Conservation (phyloP, 2,113 vertebrate genomes). For the Peromyscus leucopus region DNA sequence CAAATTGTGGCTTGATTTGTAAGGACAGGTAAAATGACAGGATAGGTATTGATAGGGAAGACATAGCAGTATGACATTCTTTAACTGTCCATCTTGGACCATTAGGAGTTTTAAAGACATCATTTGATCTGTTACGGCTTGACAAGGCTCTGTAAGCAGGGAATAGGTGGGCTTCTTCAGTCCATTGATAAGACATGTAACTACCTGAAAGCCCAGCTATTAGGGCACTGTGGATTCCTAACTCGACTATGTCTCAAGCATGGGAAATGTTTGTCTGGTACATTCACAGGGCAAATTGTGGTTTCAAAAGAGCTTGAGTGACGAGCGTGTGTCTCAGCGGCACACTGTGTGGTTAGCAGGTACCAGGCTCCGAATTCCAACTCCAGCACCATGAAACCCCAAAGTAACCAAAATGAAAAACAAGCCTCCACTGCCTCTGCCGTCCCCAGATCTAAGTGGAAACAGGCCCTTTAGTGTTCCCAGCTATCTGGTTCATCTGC, state of each 20-base stretch:
- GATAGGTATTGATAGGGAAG: constrained; percentile 65
- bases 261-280: neutral
- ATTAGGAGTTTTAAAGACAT: constrained; percentile 41
- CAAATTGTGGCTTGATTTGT: constrained; percentile 62
- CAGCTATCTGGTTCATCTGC: neutral
- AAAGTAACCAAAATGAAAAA: neutral
- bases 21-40: constrained; percentile 63
- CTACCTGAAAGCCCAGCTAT: neutral
- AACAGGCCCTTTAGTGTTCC: neutral
- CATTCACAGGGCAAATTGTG: neutral
- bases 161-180: neutral
- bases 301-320: neutral
- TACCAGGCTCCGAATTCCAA: neutral
- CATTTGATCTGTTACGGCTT: constrained; percentile 39
- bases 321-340: neutral
- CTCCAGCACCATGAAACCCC: neutral
- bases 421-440: neutral
- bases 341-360: neutral
- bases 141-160: constrained; percentile 48
- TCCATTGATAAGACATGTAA: neutral
- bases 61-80: neutral
- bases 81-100: constrained; percentile 59
- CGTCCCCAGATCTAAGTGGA: neutral
- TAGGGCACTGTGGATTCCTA: neutral
- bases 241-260: neutral